Percentiles rank a stretch among this genome's conserved stretches.
phyloP scores from a whole-genome alignment of 2,113 vertebrate genomes.

The Atherinomorus stipes region DNA sequence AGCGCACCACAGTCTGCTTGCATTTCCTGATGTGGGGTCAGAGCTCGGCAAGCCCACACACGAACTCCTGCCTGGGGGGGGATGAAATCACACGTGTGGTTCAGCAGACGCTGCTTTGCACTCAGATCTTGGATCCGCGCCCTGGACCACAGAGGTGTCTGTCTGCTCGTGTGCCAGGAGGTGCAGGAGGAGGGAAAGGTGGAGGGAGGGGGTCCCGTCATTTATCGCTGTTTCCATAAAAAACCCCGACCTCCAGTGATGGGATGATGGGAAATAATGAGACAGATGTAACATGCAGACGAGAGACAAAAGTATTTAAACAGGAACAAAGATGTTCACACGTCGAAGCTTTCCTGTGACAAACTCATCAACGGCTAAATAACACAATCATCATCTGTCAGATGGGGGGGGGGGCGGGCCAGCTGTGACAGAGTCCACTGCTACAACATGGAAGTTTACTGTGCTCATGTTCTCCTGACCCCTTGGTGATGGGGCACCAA shows the following conservation, averaged over 20 bases:
- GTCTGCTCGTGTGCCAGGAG: constrained; percentile 31
- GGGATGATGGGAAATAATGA: constrained; percentile 2
- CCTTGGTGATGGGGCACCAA: too few relatives aligned
- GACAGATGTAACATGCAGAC: background rate
- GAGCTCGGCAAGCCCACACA: constrained; percentile 79
- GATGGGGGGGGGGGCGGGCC: too few relatives aligned
- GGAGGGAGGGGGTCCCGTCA: constrained; percentile 48
- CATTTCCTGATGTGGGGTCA: constrained; percentile 55
- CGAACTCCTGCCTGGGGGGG: constrained; percentile 42
- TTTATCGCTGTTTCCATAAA: constrained; percentile 51
- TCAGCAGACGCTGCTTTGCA: constrained; percentile 64
- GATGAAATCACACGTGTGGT: constrained; percentile 81
- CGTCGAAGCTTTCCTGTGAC: background rate
- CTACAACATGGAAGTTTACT: too few relatives aligned
- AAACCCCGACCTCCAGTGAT: constrained; percentile 6
- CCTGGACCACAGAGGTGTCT: constrained; percentile 61
- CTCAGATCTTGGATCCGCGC: constrained; percentile 76
- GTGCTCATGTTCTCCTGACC: too few relatives aligned
- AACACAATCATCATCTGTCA: too few relatives aligned
- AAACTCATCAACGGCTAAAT: too few relatives aligned
- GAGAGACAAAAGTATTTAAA: constrained; percentile 8
- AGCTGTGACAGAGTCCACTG: too few relatives aligned
- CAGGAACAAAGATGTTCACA: background rate
- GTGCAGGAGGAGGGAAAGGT: constrained; percentile 4
- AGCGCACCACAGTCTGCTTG: constrained; percentile 10